Percentiles rank a stretch among this genome's conserved stretches.
Conservation (phyloP, 2,113 vertebrate species). For the Clarias gariepinus region DNA sequence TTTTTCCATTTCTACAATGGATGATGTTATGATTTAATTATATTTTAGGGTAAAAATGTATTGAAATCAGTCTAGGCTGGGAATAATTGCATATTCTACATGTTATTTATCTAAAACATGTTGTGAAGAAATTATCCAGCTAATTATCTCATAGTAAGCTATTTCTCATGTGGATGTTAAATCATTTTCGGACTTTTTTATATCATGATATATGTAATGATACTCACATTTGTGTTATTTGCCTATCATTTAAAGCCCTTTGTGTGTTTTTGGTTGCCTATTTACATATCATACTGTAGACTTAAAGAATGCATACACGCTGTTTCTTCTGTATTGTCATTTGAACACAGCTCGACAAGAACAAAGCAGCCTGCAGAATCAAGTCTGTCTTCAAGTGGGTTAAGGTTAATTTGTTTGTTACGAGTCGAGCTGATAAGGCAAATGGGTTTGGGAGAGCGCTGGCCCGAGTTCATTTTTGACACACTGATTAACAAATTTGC, state of each 20-base stretch:
- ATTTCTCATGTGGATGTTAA: background rate
- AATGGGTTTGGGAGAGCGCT: conserved; percentile 52
- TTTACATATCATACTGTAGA: too few species aligned
- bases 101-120: too few species aligned
- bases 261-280: too few species aligned
- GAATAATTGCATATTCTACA: too few species aligned
- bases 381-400: conserved; percentile 51
- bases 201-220: background rate
- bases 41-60: too few species aligned
- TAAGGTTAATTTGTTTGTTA: conserved; percentile 63
- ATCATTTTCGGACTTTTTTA: background rate
- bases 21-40: too few species aligned
- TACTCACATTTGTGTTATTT: background rate
- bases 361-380: conserved; percentile 19
- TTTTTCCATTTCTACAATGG: too few species aligned
- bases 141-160: background rate
- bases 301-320: conserved; percentile 27
- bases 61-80: too few species aligned
- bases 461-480: conserved; percentile 53
- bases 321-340: conserved; percentile 47
- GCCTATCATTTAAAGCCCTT: too few species aligned
- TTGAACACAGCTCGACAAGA: background rate
- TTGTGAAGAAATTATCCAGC: too few species aligned
- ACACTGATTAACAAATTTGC: conserved; percentile 70
- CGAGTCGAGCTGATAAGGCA: conserved; percentile 51